A percentile compares a stretch with the other conserved stretches of the same genome.
Conservation (phyloP, 53 echinoderm and acorn worm species). For the Crossaster papposus region DNA sequence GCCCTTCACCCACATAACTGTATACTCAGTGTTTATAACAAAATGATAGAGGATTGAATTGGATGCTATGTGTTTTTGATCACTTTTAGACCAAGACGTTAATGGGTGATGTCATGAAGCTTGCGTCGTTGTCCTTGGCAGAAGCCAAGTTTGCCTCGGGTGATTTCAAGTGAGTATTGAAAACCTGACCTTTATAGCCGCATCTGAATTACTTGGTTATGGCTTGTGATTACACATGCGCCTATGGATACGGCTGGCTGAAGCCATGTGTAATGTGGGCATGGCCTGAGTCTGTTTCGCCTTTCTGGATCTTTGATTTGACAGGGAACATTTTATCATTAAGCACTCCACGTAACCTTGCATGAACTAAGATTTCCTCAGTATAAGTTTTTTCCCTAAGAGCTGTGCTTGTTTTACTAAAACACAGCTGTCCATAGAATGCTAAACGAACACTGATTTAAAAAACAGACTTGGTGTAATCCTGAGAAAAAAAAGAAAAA, state of each 20-base stretch:
- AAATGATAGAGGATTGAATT: too few species aligned
- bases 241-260: too few species aligned
- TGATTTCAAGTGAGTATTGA: slow-evolving; percentile 87
- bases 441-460: too few species aligned
- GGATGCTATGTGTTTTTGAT: background rate
- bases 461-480: too few species aligned
- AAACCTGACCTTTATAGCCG: too few species aligned
- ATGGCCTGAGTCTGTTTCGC: background rate
- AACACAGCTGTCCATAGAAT: too few species aligned
- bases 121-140: slow-evolving; percentile 91
- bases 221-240: background rate
- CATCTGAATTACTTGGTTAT: background rate
- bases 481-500: too few species aligned
- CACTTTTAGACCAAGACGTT: slow-evolving; percentile 85
- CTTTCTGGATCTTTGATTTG: background rate
- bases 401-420: too few species aligned
- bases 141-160: slow-evolving; percentile 98
- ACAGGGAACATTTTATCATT: background rate
- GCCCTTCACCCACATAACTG: too few species aligned
- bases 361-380: background rate
- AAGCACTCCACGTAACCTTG: background rate
- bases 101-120: slow-evolving; percentile 99
- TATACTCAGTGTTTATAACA: too few species aligned
- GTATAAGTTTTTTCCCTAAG: background rate
- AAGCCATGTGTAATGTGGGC: too few species aligned